Conservation (phyloP, 2,797 vertebrate genomes). For the Botia almorhae region DNA sequence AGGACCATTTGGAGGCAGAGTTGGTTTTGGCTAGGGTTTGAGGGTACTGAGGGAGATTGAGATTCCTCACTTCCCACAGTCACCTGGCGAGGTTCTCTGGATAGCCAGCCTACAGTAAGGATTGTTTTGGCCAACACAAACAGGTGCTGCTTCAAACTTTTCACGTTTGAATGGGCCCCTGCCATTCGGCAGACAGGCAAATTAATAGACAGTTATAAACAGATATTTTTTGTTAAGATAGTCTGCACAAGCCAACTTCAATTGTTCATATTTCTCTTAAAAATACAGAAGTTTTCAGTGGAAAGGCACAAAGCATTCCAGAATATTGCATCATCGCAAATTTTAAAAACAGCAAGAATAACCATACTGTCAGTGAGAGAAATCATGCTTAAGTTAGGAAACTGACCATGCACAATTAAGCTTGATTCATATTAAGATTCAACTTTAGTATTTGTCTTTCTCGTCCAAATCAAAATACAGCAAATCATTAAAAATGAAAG, state of each 20-base stretch:
- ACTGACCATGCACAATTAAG: too few relatives aligned
- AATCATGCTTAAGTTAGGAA: too few relatives aligned
- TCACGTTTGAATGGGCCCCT: conserved; percentile 49
- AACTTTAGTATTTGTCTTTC: too few relatives aligned
- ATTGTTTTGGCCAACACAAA: conserved; percentile 58
- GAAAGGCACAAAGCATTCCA: not conserved
- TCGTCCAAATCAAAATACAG: too few relatives aligned
- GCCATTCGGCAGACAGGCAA: conserved; percentile 61
- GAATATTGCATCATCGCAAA: not conserved
- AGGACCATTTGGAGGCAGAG: conserved; percentile 26
- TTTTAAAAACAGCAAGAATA: not conserved
- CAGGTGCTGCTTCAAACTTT: conserved; percentile 57
- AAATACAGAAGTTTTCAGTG: not conserved
- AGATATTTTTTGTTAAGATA: conserved; percentile 57
- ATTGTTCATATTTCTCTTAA: not conserved
- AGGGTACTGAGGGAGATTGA: conserved; percentile 51
- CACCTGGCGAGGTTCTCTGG: conserved; percentile 61
- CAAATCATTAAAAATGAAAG: too few relatives aligned
- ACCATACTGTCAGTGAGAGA: too few relatives aligned
- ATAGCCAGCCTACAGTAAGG: conserved; percentile 46
- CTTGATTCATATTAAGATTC: too few relatives aligned
- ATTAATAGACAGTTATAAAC: conserved; percentile 72
- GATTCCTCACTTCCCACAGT: conserved; percentile 56
- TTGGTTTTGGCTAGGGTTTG: conserved; percentile 64
- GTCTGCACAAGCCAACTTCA: conserved; percentile 53